These are phyloP conservation scores for Oligia latruncula DNA, from an alignment of 2,888 invertebrate species.

Conservation along the genomic window DNA sequence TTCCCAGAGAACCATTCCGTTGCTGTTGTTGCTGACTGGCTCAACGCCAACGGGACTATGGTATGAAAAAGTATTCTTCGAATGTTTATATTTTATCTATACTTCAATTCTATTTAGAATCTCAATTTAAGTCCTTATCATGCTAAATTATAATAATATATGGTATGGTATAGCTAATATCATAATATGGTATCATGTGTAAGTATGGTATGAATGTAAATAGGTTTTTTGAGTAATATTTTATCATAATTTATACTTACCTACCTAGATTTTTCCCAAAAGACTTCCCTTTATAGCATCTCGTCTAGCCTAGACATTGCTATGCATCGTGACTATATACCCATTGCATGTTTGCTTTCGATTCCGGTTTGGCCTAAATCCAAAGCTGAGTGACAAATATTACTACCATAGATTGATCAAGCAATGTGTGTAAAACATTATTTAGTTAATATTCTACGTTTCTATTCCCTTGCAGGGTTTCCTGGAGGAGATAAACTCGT, in stretches of 20 bases:
- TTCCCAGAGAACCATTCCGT: conserved; percentile 90
- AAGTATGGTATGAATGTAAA: too few relatives aligned
- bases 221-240: not conserved
- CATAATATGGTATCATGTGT: too few relatives aligned
- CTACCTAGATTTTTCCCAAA: not conserved
- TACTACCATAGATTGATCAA: not conserved
- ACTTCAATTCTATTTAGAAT: not conserved
- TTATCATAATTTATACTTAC: not conserved
- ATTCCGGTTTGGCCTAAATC: not conserved
- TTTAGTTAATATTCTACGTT: not conserved
- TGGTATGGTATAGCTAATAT: too few relatives aligned
- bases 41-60: conserved; percentile 87
- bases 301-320: not conserved
- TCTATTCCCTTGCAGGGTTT: conserved; percentile 86
- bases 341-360: not conserved
- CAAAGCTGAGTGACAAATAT: not conserved
- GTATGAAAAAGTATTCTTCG: conserved; percentile 65
- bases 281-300: too few relatives aligned
- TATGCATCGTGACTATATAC: not conserved
- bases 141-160: too few relatives aligned
- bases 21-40: conserved; percentile 92
- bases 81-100: not conserved
- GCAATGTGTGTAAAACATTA: not conserved
- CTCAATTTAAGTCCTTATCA: too few relatives aligned
- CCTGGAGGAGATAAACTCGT: conserved; percentile 91